phyloP scores from a whole-genome alignment of 1,140 invertebrate genomes.

The Parasteatoda tepidariorum region DNA sequence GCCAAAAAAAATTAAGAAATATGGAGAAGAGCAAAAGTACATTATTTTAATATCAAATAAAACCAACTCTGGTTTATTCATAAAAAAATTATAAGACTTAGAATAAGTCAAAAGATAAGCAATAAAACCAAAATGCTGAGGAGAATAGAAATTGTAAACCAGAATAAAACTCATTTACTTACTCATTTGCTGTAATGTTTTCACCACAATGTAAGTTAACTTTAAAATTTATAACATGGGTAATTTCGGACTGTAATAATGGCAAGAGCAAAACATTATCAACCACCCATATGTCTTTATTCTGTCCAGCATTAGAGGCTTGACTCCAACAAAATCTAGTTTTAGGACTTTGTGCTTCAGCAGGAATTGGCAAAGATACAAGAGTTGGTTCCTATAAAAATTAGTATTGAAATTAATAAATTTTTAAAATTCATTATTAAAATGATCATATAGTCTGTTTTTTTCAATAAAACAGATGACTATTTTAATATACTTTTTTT shows the following conservation, averaged over 20 bases:
- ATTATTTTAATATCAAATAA: no score
- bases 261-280: slow-evolving; percentile 67
- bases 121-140: no score
- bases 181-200: slow-evolving; percentile 52
- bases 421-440: not conserved
- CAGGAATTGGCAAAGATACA: slow-evolving; percentile 59
- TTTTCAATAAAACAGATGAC: no score
- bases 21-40: no score
- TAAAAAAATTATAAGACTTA: no score
- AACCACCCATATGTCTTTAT: slow-evolving; percentile 68
- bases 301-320: slow-evolving; percentile 65
- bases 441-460: not conserved
- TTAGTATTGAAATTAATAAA: no score
- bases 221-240: slow-evolving; percentile 66
- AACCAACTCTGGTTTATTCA: no score
- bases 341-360: slow-evolving; percentile 57
- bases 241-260: slow-evolving; percentile 60
- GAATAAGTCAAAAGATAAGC: no score
- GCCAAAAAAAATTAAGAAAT: no score
- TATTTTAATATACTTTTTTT: no score
- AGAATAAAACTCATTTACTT: not conserved
- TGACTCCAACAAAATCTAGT: slow-evolving; percentile 68
- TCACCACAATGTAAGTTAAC: slow-evolving; percentile 54
- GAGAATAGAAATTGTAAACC: no score
- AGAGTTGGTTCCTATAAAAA: slow-evolving; percentile 57